Conservation (phyloP, 2,888 invertebrate species). For the Myathropa florea region DNA sequence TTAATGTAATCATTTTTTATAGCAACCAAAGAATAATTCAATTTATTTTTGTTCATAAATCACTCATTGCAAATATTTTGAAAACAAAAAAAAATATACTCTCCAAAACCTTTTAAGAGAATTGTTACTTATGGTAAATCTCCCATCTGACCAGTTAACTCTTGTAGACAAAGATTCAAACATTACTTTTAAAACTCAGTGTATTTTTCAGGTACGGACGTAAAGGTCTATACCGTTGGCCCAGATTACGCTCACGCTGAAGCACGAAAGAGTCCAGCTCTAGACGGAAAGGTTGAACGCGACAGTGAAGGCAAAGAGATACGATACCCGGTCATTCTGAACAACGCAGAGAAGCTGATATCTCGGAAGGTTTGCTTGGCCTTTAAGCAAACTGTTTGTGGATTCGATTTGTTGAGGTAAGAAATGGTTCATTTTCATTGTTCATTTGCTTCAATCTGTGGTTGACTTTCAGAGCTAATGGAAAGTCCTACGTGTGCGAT, state of each 20-base stretch:
- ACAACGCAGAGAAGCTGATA: conserved; percentile 98
- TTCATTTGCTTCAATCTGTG: conserved; percentile 68
- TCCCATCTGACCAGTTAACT: conserved; percentile 70
- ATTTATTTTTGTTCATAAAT: conserved; percentile 42
- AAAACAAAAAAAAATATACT: conserved; percentile 18
- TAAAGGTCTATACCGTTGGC: conserved; percentile 98
- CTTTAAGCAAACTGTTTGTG: conserved; percentile 99
- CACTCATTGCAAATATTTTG: conserved; percentile 45
- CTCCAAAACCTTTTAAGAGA: conserved; percentile 51
- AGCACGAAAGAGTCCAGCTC: conserved; percentile 98
- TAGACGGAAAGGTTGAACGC: conserved; percentile 98
- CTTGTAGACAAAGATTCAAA: conserved; percentile 77
- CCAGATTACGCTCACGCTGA: conserved; percentile 99
- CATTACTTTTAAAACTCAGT: conserved; percentile 81
- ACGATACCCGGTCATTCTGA: conserved; percentile 98
- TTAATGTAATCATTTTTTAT: conserved; percentile 27
- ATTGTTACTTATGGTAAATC: conserved; percentile 62
- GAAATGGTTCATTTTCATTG: neutral
- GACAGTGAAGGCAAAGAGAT: conserved; percentile 99
- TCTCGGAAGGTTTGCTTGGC: conserved; percentile 98
- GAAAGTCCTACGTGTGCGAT: conserved; percentile 99
- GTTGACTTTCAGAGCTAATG: conserved; percentile 90
- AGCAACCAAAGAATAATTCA: conserved; percentile 20
- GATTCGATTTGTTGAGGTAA: conserved; percentile 96
- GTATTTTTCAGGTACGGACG: conserved; percentile 84